Evolutionary conservation across 1,140 invertebrate species (phyloP).

Genomic region (Procambarus clarkii): DNA sequence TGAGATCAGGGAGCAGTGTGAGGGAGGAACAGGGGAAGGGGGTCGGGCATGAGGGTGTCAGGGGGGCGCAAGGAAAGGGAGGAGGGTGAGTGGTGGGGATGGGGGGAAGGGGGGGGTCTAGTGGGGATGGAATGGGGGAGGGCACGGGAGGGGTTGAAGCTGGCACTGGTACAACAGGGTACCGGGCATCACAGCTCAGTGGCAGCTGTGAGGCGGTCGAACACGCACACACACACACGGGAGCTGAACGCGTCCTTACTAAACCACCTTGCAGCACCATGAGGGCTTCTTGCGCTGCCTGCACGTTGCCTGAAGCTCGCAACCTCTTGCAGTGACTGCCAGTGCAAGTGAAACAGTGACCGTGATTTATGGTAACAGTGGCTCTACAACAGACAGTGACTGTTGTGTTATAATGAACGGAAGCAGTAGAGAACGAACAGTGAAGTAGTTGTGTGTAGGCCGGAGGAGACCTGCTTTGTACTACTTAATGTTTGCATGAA

Average conservation of each 20-base stretch:
- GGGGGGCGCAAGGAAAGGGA: not conserved
- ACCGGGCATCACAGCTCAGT: conserved; percentile 15
- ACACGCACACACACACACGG: too few species aligned
- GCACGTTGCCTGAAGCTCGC: not conserved
- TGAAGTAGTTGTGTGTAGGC: not conserved
- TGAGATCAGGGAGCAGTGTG: not conserved
- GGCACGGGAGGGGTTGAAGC: not conserved
- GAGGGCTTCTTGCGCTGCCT: conserved; percentile 37
- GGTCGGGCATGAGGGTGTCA: not conserved
- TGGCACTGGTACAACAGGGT: not conserved
- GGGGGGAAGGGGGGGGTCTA: conserved; percentile 1
- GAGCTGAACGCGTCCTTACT: not conserved
- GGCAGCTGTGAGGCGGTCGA: not conserved
- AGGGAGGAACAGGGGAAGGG: not conserved
- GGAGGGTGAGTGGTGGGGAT: not conserved
- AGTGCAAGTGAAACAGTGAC: not conserved
- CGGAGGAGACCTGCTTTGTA: not conserved
- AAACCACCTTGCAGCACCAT: conserved; percentile 28
- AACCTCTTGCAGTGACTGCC: not conserved
- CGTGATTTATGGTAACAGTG: not conserved
- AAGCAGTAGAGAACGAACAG: conserved; percentile 35
- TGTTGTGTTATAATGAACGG: conserved; percentile 31
- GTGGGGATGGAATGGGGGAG: not conserved
- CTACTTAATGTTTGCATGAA: not conserved
- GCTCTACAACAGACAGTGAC: not conserved